phyloP scores from a whole-genome alignment of 2,888 invertebrate genomes.

The Clanis bilineata region DNA sequence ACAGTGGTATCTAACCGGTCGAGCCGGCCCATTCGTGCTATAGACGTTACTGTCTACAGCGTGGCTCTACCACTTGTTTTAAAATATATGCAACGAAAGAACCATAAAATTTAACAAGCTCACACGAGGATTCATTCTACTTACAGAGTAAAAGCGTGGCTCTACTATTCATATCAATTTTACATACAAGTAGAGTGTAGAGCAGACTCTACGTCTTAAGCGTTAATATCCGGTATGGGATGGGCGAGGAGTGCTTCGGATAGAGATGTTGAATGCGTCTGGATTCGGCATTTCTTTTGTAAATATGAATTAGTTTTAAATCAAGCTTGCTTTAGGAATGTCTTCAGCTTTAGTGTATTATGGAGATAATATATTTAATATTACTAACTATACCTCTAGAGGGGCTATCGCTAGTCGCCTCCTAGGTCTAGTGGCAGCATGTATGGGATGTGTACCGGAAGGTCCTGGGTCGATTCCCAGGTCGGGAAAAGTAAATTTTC shows the following conservation, averaged over 20 bases:
- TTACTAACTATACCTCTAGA: no score
- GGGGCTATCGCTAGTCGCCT: no score
- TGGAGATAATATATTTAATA: no score
- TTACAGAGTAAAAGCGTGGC: background rate
- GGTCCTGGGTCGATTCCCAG: no score
- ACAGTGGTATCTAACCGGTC: no score
- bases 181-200: conserved; percentile 5
- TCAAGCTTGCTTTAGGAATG: background rate
- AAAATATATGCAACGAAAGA: background rate
- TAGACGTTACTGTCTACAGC: no score
- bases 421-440: no score
- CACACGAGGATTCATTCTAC: background rate
- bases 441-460: no score
- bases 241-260: background rate
- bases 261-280: background rate
- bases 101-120: background rate
- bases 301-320: background rate
- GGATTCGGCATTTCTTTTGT: background rate
- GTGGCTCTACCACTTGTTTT: background rate
- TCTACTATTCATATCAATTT: background rate
- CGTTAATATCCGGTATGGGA: conserved; percentile 12
- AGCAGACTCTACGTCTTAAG: conserved; percentile 7
- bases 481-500: no score
- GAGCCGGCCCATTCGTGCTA: no score
- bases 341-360: no score